phyloP scores from a whole-genome alignment of 1,140 invertebrate species.

The Macrosteles quadrilineatus region DNA sequence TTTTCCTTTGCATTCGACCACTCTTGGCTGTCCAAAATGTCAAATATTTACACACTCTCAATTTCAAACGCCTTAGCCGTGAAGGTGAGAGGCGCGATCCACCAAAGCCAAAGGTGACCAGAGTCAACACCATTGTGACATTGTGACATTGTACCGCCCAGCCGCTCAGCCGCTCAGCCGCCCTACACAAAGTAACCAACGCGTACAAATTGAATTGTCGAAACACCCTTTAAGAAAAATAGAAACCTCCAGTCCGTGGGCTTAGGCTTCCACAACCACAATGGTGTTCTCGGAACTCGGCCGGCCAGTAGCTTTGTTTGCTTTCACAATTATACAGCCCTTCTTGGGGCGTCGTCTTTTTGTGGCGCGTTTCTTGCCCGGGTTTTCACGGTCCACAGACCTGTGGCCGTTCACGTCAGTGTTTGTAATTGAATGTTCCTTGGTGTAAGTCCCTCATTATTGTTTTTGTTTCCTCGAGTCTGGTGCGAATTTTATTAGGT shows the following conservation, averaged over 20 bases:
- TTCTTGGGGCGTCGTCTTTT: too few species aligned
- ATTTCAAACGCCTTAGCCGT: too few species aligned
- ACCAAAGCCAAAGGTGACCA: neutral
- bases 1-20: too few species aligned
- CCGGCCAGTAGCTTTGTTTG: constrained; percentile 11
- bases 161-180: too few species aligned
- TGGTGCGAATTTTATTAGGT: constrained; percentile 5
- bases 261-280: neutral
- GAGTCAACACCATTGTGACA: constrained; percentile 5
- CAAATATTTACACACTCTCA: too few species aligned
- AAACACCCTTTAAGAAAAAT: constrained; percentile 1
- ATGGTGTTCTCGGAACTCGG: neutral
- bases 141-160: neutral
- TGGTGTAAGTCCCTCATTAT: neutral
- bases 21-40: too few species aligned
- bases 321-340: constrained; percentile 11
- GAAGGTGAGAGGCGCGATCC: too few species aligned
- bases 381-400: neutral
- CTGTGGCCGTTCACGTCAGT: neutral
- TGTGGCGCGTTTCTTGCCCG: neutral
- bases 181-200: neutral
- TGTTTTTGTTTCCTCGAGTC: neutral
- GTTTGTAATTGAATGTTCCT: constrained; percentile 7
- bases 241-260: neutral
- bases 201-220: constrained; percentile 13